Evolutionary conservation across 1,140 invertebrate species (phyloP).

Genomic region (Babylonia areolata): DNA sequence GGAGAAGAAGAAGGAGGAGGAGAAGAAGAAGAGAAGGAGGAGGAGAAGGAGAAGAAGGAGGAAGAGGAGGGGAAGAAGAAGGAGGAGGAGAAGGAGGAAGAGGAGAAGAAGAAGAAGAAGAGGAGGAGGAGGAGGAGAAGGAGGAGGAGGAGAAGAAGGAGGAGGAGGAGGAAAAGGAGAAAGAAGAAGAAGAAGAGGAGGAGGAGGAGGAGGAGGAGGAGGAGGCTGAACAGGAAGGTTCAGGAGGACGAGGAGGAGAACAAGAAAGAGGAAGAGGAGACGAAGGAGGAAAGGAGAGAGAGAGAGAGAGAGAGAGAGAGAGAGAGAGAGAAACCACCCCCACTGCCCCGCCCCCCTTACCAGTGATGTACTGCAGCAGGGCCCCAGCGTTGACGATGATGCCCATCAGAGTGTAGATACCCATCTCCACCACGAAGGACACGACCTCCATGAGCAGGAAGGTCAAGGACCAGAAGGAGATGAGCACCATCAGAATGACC

Average conservation of each 20-base stretch:
- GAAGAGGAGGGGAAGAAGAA: background rate
- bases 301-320: no score
- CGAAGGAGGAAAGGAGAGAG: no score
- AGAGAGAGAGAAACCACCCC: background rate
- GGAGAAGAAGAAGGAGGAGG: no score
- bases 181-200: background rate
- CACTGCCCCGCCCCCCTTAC: background rate
- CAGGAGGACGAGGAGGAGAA: no score
- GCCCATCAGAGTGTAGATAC: conserved; percentile 66
- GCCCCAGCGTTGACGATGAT: conserved; percentile 65
- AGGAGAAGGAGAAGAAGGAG: no score
- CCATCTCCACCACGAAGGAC: conserved; percentile 60
- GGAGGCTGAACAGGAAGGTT: no score
- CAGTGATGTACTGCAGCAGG: conserved; percentile 56
- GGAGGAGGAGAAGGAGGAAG: no score
- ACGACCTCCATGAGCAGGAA: conserved; percentile 63
- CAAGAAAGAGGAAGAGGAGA: no score
- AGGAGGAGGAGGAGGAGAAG: background rate
- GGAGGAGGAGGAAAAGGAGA: background rate
- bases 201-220: background rate
- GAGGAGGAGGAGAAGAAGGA: background rate
- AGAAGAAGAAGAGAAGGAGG: no score
- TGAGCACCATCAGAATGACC: conserved; percentile 54
- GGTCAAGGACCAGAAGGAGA: conserved; percentile 61
- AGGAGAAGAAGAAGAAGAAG: no score